Base-by-base conservation (phyloP, 2,113 vertebrate species). In the Uria lomvia region DNA sequence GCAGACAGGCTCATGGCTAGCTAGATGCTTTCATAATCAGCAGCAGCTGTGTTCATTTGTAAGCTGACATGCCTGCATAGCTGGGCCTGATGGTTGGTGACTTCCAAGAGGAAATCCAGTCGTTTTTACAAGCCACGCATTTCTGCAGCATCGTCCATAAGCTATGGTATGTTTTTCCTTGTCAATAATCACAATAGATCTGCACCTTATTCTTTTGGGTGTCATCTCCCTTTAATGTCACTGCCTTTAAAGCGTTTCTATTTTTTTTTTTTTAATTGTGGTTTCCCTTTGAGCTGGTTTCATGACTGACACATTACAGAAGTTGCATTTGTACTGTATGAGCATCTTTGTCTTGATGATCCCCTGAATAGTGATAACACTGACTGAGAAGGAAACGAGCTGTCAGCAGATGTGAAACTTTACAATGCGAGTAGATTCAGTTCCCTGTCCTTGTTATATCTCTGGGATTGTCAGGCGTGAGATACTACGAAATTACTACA, bases 391-490 rank as follows among this genome's bases (percentile, higher is more conserved):
- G 45, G 88, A 94, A 95, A 89, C 32, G 63, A 95, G 63, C 56
- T 92, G 95, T 93, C 94, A 90, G 83, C 65, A 92, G 38, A 91
- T 34, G 40, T 88, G 90, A 93, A 90, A 91, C 45, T 70, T 87
- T 70, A 75, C 65, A 72, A 5, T 71, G 18, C 34, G n/a, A 78
- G 47, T 66, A 66, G 45, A 38, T 47, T 75, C 45, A 50, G 67
- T 30, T 96, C 56, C 43, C 59, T 74, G 12, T 72, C 40, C 60
- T 72, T 89, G 70, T 90, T 84, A 19, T 60, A 40, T 56, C 49
- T 90, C 67, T 49, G 56, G 40, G 30, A 63, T 47, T 79, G 32
- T 84, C 52, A 72, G 55, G 38, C 80, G 16, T 56, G 56, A 80
- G 55, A 53, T 71, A 34, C 32, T 50, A 42, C 4, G 12, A 73